Percentiles rank a stretch among this genome's conserved stretches.
These are phyloP conservation scores for Philaethria dido DNA, from an alignment of 2,888 invertebrate genomes.

Conservation along the genomic window DNA sequence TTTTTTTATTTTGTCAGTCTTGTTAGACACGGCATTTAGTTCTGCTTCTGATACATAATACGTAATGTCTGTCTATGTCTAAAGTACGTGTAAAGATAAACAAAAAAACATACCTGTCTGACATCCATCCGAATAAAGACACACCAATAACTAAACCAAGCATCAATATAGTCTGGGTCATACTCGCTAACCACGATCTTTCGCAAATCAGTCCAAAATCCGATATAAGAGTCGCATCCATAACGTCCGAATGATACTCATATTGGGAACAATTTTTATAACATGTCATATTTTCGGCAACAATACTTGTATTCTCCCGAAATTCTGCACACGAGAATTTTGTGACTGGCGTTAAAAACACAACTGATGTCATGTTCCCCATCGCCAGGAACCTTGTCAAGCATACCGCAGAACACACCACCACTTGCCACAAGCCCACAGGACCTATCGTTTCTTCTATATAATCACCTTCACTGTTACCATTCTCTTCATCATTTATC, in stretches of 20 bases:
- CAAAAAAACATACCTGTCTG: slow-evolving; percentile 55
- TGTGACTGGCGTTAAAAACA: slow-evolving; percentile 59
- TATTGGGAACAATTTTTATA: slow-evolving; percentile 59
- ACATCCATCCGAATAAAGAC: slow-evolving; percentile 61
- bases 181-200: slow-evolving; percentile 59
- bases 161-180: slow-evolving; percentile 60
- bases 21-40: too few species aligned
- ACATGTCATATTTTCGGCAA: slow-evolving; percentile 53
- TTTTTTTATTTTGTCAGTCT: too few species aligned
- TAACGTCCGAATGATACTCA: slow-evolving; percentile 50
- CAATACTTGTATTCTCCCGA: slow-evolving; percentile 44
- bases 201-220: slow-evolving; percentile 61
- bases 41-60: too few species aligned
- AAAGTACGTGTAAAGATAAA: neutral
- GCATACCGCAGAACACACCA: slow-evolving; percentile 47
- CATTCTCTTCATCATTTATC: slow-evolving; percentile 30
- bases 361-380: slow-evolving; percentile 56
- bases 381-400: slow-evolving; percentile 51
- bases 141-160: slow-evolving; percentile 59
- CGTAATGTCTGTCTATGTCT: too few species aligned
- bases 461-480: slow-evolving; percentile 56
- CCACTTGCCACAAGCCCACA: slow-evolving; percentile 59
- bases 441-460: slow-evolving; percentile 60
- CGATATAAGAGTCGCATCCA: slow-evolving; percentile 55
- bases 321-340: slow-evolving; percentile 56